phyloP scores from a whole-genome alignment of 2,797 vertebrate species.

The Typhlichthys eigenmanni region DNA sequence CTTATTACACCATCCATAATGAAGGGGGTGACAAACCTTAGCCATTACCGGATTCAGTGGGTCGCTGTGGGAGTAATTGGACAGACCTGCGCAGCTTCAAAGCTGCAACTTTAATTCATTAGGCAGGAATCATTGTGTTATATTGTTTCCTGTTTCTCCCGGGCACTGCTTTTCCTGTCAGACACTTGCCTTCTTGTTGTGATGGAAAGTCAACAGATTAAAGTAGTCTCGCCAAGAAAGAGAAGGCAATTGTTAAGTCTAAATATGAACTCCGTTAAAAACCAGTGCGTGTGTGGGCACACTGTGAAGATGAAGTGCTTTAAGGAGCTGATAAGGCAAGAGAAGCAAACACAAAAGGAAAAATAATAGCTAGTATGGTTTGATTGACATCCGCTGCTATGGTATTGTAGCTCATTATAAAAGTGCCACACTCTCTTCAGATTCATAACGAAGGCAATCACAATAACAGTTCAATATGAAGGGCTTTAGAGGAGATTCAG shows the following conservation, averaged over 20 bases:
- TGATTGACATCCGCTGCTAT: neutral
- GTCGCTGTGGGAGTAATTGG: slow-evolving; percentile 49
- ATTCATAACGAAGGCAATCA: neutral
- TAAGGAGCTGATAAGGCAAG: slow-evolving; percentile 13
- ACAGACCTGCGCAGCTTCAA: slow-evolving; percentile 35
- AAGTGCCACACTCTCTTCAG: too few relatives aligned
- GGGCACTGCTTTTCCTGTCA: slow-evolving; percentile 1
- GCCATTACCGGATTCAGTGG: slow-evolving; percentile 46
- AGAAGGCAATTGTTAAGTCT: neutral
- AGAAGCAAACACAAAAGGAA: slow-evolving; percentile 7
- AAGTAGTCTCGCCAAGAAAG: neutral
- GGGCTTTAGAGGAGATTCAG: neutral
- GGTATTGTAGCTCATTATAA: neutral
- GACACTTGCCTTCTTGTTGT: neutral
- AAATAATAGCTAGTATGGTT: slow-evolving; percentile 15
- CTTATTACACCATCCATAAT: slow-evolving; percentile 35
- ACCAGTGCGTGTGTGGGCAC: neutral
- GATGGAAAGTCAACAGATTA: neutral
- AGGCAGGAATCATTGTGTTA: slow-evolving; percentile 13
- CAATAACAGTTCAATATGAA: neutral
- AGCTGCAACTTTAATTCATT: slow-evolving; percentile 29
- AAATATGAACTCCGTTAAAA: neutral
- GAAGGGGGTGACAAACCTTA: slow-evolving; percentile 24
- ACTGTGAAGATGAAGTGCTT: neutral
- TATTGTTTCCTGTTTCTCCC: slow-evolving; percentile 12